Evolutionary conservation across 1,140 invertebrate genomes (phyloP).

Genomic region (Globodera rostochiensis): DNA sequence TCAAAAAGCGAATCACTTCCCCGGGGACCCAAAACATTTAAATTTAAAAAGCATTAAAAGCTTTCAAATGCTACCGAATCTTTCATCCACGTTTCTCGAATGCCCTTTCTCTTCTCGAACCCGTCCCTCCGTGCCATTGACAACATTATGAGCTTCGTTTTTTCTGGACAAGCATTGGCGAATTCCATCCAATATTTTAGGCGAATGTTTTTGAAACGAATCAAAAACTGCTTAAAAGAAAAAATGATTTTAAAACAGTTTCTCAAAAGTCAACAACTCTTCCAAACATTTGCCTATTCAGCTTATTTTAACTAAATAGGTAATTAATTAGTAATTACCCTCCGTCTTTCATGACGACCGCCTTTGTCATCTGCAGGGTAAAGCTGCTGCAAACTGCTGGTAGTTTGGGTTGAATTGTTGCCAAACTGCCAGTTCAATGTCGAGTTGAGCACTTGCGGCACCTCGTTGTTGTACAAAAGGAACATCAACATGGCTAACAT

Average conservation of each 20-base stretch:
- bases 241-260: too few relatives aligned
- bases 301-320: not conserved
- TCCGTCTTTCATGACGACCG: not conserved
- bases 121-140: not conserved
- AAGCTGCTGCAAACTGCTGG: not conserved
- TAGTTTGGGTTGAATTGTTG: not conserved
- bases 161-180: not conserved
- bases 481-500: not conserved
- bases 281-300: too few relatives aligned
- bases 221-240: not conserved
- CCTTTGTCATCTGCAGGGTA: not conserved
- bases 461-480: not conserved
- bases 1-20: slow-evolving; percentile 2
- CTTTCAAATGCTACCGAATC: not conserved
- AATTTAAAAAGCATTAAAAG: not conserved
- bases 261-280: too few relatives aligned
- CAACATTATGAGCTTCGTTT: not conserved
- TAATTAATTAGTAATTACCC: not conserved
- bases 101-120: slow-evolving; percentile 4
- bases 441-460: not conserved
- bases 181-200: not conserved
- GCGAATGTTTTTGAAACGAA: not conserved
- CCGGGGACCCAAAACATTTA: not conserved
- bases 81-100: not conserved
- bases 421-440: not conserved